Evolutionary conservation across 2,797 vertebrate species (phyloP).

Genomic region (Loris lydekkerianus): DNA sequence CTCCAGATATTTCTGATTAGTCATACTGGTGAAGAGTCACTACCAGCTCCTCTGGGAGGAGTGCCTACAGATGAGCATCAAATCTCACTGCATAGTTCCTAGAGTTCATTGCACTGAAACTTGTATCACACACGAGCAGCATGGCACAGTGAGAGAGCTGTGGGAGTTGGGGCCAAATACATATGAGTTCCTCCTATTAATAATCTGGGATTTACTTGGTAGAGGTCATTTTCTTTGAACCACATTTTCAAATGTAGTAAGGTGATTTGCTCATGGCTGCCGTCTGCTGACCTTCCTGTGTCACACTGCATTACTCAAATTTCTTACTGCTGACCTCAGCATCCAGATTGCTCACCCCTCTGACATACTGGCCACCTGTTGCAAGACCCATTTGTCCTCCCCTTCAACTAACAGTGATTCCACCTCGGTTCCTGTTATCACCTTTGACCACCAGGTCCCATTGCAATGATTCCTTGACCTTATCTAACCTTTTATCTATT

Average conservation of each 20-base stretch:
- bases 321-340: background rate
- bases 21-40: background rate
- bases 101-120: background rate
- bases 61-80: background rate
- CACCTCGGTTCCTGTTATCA: background rate
- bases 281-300: background rate
- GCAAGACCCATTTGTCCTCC: background rate
- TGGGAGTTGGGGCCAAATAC: background rate
- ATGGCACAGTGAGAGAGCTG: background rate
- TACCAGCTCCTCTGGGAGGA: background rate
- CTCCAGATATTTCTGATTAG: background rate
- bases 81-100: background rate
- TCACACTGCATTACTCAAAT: background rate
- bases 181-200: background rate
- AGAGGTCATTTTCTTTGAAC: background rate
- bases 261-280: background rate
- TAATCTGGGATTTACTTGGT: background rate
- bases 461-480: background rate
- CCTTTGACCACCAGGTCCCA: background rate
- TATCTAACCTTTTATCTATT: rapidly evolving
- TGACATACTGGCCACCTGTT: background rate
- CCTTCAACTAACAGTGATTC: background rate
- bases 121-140: background rate
- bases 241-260: background rate
- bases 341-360: too few species aligned